Conservation (phyloP, 37 sponge, comb jelly and placozoan species). For the Geodia barretti region DNA sequence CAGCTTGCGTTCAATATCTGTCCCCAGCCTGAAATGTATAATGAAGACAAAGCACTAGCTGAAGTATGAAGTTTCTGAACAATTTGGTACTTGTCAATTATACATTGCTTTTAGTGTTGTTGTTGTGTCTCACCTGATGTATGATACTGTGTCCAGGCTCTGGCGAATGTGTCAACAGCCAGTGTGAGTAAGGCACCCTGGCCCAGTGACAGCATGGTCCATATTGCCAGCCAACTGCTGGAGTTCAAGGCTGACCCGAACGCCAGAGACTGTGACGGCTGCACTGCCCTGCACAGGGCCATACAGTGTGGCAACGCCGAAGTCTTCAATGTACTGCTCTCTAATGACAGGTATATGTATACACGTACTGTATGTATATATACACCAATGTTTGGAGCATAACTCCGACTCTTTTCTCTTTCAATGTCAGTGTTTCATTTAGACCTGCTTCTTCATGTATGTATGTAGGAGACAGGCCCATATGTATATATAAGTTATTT, state of each 20-base stretch:
- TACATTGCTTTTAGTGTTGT: too few species aligned
- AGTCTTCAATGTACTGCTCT: conserved; percentile 73
- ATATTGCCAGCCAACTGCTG: conserved; percentile 70
- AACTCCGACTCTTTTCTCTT: background rate
- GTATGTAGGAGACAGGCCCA: too few species aligned
- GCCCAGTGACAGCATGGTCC: conserved; percentile 73
- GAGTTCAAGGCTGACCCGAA: conserved; percentile 86
- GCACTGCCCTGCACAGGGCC: conserved; percentile 80
- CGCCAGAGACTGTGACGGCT: conserved; percentile 71
- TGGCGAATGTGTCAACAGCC: conserved; percentile 25
- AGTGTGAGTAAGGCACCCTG: conserved; percentile 35
- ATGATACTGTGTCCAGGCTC: conserved; percentile 17
- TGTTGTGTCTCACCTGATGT: too few species aligned
- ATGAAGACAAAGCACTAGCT: too few species aligned
- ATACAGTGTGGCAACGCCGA: conserved; percentile 56
- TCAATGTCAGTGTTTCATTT: background rate
- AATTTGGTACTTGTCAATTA: too few species aligned
- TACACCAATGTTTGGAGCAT: background rate
- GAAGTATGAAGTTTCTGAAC: too few species aligned
- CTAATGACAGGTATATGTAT: conserved; percentile 52
- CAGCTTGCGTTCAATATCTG: too few species aligned
- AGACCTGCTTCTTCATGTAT: too few species aligned
- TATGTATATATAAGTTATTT: too few species aligned
- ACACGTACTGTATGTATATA: background rate
- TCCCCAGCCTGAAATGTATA: too few species aligned